Base-by-base conservation (phyloP, 2,797 vertebrate species). In the Rhyacichthys aspro region DNA sequence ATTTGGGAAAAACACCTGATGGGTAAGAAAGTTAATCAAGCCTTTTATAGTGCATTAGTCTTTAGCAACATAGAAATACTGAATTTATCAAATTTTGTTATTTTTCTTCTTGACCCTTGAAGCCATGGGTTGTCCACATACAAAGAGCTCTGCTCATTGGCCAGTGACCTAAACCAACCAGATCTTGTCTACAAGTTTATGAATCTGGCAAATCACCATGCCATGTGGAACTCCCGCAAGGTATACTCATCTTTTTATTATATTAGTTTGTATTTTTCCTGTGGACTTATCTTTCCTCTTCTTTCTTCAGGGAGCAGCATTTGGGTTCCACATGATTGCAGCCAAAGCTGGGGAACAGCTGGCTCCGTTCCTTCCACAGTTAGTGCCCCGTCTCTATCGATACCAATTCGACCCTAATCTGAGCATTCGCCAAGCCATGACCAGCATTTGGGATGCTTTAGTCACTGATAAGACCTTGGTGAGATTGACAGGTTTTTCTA, bases 141-240 rank as follows among this genome's bases (percentile, higher is more conserved):
- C 82, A 98, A 98, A 84, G 98, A 99, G 67, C 95, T 99, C 67
- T 99, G 97, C 89, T 94, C 97, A 37, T 76, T 99, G 86, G 98
- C 97, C 68, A 99, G 97, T 59, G 98, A 99, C 80, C 94, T 99
- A 50, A 98, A 97, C 87, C 97, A 99, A 65, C 98, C 98, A 11
- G 97, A 99, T 74, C 92, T 99, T 1, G 94, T 99, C 48, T 99
- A 99, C 86, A 99, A 99, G 85, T 99, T 99, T 86, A 98, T 99
- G 97, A 99, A 99, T 85, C 85, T 99, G 73, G 97, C 98, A 70
- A 99, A 98, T 88, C 98, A 99, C 83, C 97, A 99, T 34, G 98
- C 98, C 59, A 98, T 99, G 97, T 99, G 98, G 98, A 98, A 97
- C 86, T 98, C 98, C 11, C 93, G 97, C 79, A 99, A 99, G 97